phyloP scores from a whole-genome alignment of 2,113 vertebrate genomes.

The human region DNA sequence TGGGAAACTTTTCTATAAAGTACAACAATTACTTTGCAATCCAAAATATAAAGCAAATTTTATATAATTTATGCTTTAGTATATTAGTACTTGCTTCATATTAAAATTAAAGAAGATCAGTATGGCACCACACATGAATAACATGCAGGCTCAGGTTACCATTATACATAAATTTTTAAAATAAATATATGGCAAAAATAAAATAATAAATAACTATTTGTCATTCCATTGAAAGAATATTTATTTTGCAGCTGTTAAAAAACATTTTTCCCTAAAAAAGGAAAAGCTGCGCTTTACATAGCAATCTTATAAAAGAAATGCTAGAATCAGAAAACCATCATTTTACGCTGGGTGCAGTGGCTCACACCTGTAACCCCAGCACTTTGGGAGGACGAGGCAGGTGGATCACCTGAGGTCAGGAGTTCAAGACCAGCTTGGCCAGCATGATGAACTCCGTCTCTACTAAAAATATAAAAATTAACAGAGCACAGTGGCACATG shows the following conservation, averaged over 20 bases:
- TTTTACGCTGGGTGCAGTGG: not conserved
- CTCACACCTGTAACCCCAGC: no score
- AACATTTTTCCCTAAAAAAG: not conserved
- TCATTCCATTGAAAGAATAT: not conserved
- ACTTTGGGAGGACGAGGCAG: no score
- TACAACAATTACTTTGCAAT: no score
- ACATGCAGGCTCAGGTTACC: not conserved
- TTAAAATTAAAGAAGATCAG: not conserved
- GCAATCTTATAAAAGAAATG: not conserved
- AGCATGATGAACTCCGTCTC: no score
- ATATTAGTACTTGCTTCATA: not conserved
- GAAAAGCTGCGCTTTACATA: not conserved
- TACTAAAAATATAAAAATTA: no score
- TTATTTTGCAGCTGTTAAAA: slow-evolving; percentile 22
- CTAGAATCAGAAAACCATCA: slow-evolving; percentile 46
- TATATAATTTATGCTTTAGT: no score
- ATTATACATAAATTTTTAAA: not conserved
- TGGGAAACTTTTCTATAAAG: no score
- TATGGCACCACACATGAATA: not conserved
- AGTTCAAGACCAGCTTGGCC: no score
- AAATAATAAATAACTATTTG: not conserved
- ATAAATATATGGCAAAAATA: not conserved
- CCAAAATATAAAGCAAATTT: no score
- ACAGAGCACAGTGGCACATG: no score
- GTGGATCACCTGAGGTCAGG: no score